Percentiles rank a stretch among this genome's conserved stretches.
Evolutionary conservation across 2,797 vertebrate species (phyloP).

Genomic region (Balearica regulorum): DNA sequence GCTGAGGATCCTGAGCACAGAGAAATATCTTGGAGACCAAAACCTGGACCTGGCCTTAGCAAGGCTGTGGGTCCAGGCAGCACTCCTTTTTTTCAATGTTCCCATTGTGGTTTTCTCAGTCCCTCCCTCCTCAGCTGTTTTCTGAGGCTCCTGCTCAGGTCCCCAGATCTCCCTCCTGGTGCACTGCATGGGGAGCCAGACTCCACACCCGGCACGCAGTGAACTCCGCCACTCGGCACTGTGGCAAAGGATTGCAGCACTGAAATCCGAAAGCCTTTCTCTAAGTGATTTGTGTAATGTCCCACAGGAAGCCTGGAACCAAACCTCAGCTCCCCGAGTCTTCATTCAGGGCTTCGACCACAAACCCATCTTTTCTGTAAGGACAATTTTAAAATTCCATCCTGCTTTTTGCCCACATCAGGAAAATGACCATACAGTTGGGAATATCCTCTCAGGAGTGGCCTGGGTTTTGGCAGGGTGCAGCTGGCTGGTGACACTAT

Average conservation of each 20-base stretch:
- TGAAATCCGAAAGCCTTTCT: neutral
- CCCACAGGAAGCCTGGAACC: neutral
- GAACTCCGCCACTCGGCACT: neutral
- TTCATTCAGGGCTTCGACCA: neutral
- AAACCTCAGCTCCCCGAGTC: neutral
- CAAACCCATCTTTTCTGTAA: neutral
- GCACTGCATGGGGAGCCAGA: neutral
- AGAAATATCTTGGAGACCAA: neutral
- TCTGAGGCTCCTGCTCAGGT: neutral
- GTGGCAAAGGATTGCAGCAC: neutral
- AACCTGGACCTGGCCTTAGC: neutral
- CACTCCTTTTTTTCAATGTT: neutral
- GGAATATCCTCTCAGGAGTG: neutral
- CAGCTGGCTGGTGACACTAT: neutral
- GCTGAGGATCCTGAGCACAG: neutral
- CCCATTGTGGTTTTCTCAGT: neutral
- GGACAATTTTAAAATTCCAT: neutral
- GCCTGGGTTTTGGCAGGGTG: neutral
- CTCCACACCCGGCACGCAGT: fast-evolving
- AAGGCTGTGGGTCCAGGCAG: neutral
- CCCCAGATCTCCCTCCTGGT: neutral
- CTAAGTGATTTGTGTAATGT: neutral
- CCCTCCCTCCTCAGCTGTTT: neutral
- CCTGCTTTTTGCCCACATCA: neutral
- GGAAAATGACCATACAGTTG: neutral